A percentile compares a stretch with the other conserved stretches of the same genome.
phyloP scores from a whole-genome alignment of 1,140 invertebrate genomes.

The Meloidogyne floridensis region DNA sequence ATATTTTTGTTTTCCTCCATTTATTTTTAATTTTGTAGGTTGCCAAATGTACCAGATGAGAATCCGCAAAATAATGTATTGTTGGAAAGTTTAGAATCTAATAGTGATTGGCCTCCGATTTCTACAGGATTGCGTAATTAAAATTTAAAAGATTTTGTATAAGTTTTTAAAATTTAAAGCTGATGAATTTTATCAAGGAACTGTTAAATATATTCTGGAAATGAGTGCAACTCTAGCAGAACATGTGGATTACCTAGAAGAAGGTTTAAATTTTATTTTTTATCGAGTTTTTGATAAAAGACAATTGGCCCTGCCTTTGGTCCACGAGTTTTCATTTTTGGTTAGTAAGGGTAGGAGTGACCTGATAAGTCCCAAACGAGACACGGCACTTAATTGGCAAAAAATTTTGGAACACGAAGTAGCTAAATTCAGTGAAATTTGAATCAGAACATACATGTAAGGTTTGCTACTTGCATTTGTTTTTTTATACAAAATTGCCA shows the following conservation, averaged over 20 bases:
- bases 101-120: conserved; percentile 60
- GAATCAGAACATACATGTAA: no score
- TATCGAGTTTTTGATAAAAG: neutral
- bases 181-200: conserved; percentile 64
- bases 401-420: no score
- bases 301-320: no score
- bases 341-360: no score
- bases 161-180: conserved; percentile 41
- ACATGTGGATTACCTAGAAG: conserved; percentile 56
- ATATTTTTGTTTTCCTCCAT: neutral
- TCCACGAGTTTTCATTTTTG: no score
- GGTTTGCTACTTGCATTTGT: no score
- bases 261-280: conserved; percentile 39
- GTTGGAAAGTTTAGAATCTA: conserved; percentile 56
- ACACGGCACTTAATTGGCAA: no score
- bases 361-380: no score
- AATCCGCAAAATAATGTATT: conserved; percentile 60
- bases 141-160: conserved; percentile 17
- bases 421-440: no score
- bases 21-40: conserved; percentile 34
- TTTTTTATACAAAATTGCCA: no score
- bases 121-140: conserved; percentile 32
- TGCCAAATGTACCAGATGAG: conserved; percentile 64
- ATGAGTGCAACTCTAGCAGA: conserved; percentile 61
- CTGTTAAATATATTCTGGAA: conserved; percentile 59